Conservation (phyloP, 1,140 invertebrate genomes). For the Agrilus planipennis region DNA sequence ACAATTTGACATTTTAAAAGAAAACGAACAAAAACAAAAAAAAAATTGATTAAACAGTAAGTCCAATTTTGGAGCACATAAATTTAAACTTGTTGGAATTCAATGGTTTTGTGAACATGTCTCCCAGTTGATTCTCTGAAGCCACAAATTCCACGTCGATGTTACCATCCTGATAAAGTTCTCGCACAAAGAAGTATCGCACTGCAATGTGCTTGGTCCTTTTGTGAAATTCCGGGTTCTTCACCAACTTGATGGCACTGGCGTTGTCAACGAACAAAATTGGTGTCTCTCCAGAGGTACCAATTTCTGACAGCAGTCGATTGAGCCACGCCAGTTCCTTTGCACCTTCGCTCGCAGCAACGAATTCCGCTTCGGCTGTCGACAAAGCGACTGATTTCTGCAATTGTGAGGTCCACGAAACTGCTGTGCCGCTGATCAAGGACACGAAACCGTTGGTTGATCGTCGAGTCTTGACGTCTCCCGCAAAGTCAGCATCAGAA, state of each 20-base stretch:
- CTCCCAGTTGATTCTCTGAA: constrained; percentile 17
- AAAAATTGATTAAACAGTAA: too few relatives aligned
- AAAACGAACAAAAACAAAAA: too few relatives aligned
- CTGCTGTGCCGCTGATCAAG: constrained; percentile 16
- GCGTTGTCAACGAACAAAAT: constrained; percentile 2
- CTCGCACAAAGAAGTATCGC: constrained; percentile 10
- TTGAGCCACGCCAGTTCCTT: constrained; percentile 31
- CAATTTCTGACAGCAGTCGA: constrained; percentile 15
- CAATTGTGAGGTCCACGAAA: constrained; percentile 29
- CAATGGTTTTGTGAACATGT: constrained; percentile 23
- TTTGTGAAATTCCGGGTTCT: constrained; percentile 30
- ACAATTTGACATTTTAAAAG: too few relatives aligned
- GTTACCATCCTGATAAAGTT: background rate
- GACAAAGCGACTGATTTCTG: constrained; percentile 25
- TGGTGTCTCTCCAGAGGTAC: constrained; percentile 1
- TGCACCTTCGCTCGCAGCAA: constrained; percentile 31
- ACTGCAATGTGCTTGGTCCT: constrained; percentile 21
- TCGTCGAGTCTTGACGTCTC: constrained; percentile 19
- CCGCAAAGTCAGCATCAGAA: constrained; percentile 19
- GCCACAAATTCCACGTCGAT: constrained; percentile 12
- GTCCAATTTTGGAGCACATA: too few relatives aligned
- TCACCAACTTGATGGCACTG: constrained; percentile 24
- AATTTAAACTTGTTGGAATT: too few relatives aligned
- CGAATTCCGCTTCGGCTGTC: constrained; percentile 34
- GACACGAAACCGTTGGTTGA: constrained; percentile 21